These are phyloP conservation scores for Dipodomys merriami DNA, from an alignment of 2,113 vertebrate species.

Conservation along the genomic window DNA sequence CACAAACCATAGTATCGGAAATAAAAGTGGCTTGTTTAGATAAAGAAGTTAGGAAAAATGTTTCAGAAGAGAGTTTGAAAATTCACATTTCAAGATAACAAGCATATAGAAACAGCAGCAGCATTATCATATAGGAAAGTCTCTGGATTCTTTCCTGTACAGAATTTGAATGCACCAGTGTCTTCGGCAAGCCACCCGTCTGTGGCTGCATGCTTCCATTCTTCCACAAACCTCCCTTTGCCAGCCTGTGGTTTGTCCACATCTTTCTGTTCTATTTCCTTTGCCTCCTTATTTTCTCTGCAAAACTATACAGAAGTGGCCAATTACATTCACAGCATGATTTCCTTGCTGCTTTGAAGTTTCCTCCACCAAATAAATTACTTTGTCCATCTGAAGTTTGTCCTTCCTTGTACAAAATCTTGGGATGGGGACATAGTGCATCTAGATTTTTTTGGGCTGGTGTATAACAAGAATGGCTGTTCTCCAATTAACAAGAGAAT, in stretches of 20 bases:
- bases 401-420: not conserved
- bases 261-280: not conserved
- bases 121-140: not conserved
- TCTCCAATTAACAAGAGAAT: not conserved
- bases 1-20: not conserved
- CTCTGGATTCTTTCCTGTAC: not conserved
- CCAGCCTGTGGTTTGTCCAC: not conserved
- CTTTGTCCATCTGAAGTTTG: not conserved
- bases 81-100: not conserved
- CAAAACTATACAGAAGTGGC: not conserved
- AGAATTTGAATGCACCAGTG: not conserved
- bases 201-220: not conserved
- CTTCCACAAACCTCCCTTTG: not conserved
- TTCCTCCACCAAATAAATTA: not conserved
- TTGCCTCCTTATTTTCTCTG: not conserved
- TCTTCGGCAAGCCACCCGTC: not conserved
- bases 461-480: not conserved
- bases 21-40: not conserved
- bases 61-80: constrained; percentile 16
- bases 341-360: not conserved
- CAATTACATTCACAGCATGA: not conserved
- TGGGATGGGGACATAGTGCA: not conserved
- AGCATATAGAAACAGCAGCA: not conserved
- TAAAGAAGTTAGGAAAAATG: not conserved
- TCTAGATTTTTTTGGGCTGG: not conserved